Evolutionary conservation across 2,113 vertebrate species (phyloP).

Genomic region (Hydropotes inermis): DNA sequence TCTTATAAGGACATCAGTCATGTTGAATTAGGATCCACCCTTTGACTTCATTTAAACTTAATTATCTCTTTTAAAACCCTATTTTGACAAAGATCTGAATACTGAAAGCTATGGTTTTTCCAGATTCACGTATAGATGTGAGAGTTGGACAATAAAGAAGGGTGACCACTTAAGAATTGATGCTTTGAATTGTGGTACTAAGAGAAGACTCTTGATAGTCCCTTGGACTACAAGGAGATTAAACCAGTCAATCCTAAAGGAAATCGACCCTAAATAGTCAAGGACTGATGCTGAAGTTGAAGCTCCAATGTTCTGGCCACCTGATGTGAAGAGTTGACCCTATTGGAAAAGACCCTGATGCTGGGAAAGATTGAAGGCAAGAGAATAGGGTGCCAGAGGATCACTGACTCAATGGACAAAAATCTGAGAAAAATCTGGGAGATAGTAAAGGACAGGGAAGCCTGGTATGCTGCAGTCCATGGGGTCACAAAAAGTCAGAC

Average conservation of each 20-base stretch:
- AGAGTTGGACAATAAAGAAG: not conserved
- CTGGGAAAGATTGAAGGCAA: not conserved
- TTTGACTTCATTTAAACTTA: not conserved
- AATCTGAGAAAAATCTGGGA: not conserved
- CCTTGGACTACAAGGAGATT: not conserved
- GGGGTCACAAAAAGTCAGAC: not conserved
- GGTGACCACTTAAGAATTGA: not conserved
- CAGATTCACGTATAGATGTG: not conserved
- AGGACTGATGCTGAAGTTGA: not conserved
- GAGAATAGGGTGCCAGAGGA: not conserved
- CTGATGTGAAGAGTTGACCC: not conserved
- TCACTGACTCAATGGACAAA: not conserved
- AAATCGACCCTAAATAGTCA: not conserved
- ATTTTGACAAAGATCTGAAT: not conserved
- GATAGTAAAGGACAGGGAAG: not conserved
- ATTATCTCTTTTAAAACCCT: conserved; percentile 9
- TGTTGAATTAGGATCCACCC: not conserved
- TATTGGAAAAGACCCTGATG: not conserved
- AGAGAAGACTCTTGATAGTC: not conserved
- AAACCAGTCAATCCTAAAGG: not conserved
- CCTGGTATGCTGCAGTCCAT: not conserved
- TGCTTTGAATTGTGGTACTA: not conserved
- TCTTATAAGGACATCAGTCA: not conserved
- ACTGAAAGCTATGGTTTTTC: not conserved
- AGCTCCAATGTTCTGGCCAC: not conserved